These are phyloP conservation scores for Epinephelus fuscoguttatus DNA, from an alignment of 2,113 vertebrate species.

Conservation along the genomic window DNA sequence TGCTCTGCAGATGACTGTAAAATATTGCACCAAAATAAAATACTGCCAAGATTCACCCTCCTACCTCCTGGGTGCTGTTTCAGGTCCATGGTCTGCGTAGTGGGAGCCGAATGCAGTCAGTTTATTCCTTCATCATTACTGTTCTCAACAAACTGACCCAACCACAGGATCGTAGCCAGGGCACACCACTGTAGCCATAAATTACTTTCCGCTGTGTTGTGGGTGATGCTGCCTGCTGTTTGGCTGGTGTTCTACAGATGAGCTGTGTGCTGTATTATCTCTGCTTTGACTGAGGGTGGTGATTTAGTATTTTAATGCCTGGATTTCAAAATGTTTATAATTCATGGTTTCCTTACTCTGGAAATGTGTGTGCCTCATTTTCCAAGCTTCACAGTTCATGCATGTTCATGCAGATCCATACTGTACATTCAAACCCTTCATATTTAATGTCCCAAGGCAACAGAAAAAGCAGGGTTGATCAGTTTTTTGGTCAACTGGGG, in stretches of 20 bases:
- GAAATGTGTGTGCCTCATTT: not conserved
- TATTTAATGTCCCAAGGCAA: not conserved
- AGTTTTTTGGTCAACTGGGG: not conserved
- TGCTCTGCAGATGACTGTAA: not conserved
- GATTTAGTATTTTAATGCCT: not conserved
- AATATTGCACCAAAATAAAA: not conserved
- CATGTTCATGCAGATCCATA: not conserved
- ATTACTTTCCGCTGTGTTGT: not conserved
- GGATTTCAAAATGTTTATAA: not conserved
- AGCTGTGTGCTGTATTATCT: not conserved
- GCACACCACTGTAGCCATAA: not conserved
- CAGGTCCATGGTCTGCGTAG: constrained; percentile 5
- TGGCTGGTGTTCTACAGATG: not conserved
- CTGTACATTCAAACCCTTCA: not conserved
- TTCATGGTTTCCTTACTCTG: not conserved
- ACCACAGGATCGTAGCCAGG: not conserved
- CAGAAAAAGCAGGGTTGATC: not conserved
- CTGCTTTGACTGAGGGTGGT: not conserved
- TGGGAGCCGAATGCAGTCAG: constrained; percentile 9
- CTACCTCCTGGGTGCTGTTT: not conserved
- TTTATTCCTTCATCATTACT: constrained; percentile 4
- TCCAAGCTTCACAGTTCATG: too few relatives aligned
- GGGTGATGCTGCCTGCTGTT: not conserved
- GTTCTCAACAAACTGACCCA: constrained; percentile 14
- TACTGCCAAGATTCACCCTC: not conserved